Evolutionary conservation across 2,113 vertebrate genomes (phyloP).

Genomic region (Capreolus pygargus): DNA sequence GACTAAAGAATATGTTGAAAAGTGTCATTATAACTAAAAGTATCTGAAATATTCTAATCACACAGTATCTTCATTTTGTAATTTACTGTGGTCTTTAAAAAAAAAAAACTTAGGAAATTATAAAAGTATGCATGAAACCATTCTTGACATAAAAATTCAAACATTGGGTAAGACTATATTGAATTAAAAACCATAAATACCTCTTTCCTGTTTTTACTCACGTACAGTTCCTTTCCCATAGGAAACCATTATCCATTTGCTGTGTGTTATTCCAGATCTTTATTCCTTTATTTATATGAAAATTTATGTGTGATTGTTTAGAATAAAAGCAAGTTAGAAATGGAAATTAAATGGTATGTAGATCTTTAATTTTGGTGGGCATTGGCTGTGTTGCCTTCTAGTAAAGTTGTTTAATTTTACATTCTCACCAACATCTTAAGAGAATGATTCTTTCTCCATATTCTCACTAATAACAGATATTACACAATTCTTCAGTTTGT

Average conservation of each 20-base stretch:
- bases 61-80: not conserved
- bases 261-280: not conserved
- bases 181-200: not conserved
- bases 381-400: not conserved
- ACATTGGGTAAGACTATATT: not conserved
- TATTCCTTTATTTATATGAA: not conserved
- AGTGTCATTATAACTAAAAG: not conserved
- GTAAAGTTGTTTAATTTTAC: not conserved
- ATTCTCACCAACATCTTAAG: not conserved
- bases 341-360: not conserved
- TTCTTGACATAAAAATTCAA: not conserved
- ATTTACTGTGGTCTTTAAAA: not conserved
- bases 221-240: not conserved
- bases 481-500: not conserved
- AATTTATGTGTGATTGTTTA: not conserved
- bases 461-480: not conserved
- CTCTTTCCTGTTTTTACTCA: not conserved
- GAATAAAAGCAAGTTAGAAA: not conserved
- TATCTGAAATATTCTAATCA: not conserved
- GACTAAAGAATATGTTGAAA: not conserved
- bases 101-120: not conserved
- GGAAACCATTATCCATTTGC: not conserved
- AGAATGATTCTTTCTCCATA: not conserved
- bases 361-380: not conserved
- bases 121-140: not conserved